Evolutionary conservation across 2,888 invertebrate species (phyloP).

Genomic region (Ichneumoninae sp.): DNA sequence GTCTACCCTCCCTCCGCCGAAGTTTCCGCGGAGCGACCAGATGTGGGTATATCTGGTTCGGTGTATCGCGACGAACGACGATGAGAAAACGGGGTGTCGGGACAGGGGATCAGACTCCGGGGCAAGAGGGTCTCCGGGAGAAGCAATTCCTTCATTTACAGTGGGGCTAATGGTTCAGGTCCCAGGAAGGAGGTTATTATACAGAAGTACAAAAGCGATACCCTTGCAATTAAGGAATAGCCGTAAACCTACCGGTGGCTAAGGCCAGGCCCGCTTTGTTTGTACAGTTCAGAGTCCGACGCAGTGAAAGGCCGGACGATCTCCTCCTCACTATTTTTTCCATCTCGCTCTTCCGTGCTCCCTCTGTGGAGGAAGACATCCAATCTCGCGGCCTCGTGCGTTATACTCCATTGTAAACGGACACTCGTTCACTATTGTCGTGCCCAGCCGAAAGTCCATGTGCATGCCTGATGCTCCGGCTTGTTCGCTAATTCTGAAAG

Average conservation of each 20-base stretch:
- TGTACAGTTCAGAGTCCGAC: constrained; percentile 54
- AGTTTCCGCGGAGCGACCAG: constrained; percentile 31
- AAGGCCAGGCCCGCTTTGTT: constrained; percentile 58
- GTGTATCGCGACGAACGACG: constrained; percentile 38
- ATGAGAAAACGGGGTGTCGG: constrained; percentile 37
- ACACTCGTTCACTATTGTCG: constrained; percentile 53
- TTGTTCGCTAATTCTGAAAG: constrained; percentile 77
- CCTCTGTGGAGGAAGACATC: constrained; percentile 18
- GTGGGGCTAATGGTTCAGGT: constrained; percentile 64
- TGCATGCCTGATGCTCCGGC: constrained; percentile 74
- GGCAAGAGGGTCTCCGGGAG: constrained; percentile 55
- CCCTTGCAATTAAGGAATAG: constrained; percentile 82
- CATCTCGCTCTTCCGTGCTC: constrained; percentile 38
- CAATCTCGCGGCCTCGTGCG: constrained; percentile 28
- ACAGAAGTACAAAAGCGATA: constrained; percentile 82
- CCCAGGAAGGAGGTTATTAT: constrained; percentile 79
- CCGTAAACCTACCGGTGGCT: constrained; percentile 73
- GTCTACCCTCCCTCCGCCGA: constrained; percentile 33
- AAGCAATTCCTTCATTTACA: constrained; percentile 64
- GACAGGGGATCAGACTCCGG: constrained; percentile 53
- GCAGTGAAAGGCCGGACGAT: constrained; percentile 60
- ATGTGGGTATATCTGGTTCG: constrained; percentile 39
- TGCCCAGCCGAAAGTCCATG: constrained; percentile 56
- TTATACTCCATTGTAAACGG: constrained; percentile 44
- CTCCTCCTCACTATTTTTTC: constrained; percentile 41